phyloP scores from a whole-genome alignment of 2,797 vertebrate species.

The Artibeus lituratus region DNA sequence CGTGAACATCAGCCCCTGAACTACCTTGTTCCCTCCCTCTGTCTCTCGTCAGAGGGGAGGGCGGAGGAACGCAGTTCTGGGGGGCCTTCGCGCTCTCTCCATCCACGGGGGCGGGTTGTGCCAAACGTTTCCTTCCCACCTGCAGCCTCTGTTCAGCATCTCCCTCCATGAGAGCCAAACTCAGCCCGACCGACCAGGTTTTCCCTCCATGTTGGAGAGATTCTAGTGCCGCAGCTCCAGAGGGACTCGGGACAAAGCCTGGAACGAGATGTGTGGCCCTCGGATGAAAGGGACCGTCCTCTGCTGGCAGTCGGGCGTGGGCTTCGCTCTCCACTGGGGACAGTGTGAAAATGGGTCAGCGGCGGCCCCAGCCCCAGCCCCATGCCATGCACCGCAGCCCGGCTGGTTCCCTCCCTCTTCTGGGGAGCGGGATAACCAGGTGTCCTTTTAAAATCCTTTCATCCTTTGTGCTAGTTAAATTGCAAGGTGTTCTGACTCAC shows the following conservation, averaged over 20 bases:
- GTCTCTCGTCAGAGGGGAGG: neutral
- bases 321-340: neutral
- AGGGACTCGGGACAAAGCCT: neutral
- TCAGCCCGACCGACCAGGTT: too few relatives aligned
- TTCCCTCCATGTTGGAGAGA: neutral
- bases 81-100: neutral
- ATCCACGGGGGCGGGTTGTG: fast-evolving
- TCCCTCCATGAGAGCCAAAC: neutral
- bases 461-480: neutral
- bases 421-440: neutral
- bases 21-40: neutral
- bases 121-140: fast-evolving
- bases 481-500: neutral
- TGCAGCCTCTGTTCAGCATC: fast-evolving
- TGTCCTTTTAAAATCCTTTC: neutral
- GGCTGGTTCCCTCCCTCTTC: neutral
- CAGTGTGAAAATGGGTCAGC: fast-evolving
- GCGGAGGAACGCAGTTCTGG: neutral
- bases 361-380: too few relatives aligned
- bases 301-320: too few relatives aligned
- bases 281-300: neutral
- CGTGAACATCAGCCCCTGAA: neutral
- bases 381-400: fast-evolving
- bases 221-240: neutral
- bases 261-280: neutral